These are phyloP conservation scores for Buathra laborator DNA, from an alignment of 2,888 invertebrate species.

Conservation along the genomic window DNA sequence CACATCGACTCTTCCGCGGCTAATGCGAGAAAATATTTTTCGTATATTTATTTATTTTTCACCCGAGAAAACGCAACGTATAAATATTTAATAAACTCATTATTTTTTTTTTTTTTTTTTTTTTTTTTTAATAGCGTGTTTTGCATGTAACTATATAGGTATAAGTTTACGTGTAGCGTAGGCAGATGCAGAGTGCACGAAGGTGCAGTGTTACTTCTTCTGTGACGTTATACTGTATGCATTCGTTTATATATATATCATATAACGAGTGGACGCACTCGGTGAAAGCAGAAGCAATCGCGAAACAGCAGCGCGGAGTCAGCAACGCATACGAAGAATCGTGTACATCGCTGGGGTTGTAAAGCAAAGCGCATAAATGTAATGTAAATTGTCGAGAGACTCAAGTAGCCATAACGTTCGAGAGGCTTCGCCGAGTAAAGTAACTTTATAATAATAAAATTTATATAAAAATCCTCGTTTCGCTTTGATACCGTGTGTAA, in stretches of 20 bases:
- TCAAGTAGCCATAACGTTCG: not conserved
- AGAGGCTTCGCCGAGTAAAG: not conserved
- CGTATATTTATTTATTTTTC: slow-evolving; percentile 26
- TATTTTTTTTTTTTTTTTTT: not conserved
- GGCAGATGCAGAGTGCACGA: not conserved
- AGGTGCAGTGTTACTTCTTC: slow-evolving; percentile 11
- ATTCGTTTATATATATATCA: not conserved
- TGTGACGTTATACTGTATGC: not conserved
- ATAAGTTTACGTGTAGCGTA: not conserved
- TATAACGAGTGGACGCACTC: not conserved
- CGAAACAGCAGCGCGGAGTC: slow-evolving; percentile 15
- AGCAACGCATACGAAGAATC: slow-evolving; percentile 1
- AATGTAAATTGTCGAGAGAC: slow-evolving; percentile 8
- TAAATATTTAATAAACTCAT: not conserved
- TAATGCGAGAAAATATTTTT: not conserved
- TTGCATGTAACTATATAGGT: not conserved
- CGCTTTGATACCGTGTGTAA: too few relatives aligned
- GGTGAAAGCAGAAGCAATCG: slow-evolving; percentile 37
- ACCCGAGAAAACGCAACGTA: not conserved
- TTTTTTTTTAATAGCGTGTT: not conserved
- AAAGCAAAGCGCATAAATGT: not conserved
- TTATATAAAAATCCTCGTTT: not conserved
- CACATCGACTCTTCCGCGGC: not conserved
- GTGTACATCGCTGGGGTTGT: not conserved
- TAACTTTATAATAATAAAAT: not conserved